These are phyloP conservation scores for Melanostoma mellinum DNA, from an alignment of 2,888 invertebrate species.

Conservation along the genomic window DNA sequence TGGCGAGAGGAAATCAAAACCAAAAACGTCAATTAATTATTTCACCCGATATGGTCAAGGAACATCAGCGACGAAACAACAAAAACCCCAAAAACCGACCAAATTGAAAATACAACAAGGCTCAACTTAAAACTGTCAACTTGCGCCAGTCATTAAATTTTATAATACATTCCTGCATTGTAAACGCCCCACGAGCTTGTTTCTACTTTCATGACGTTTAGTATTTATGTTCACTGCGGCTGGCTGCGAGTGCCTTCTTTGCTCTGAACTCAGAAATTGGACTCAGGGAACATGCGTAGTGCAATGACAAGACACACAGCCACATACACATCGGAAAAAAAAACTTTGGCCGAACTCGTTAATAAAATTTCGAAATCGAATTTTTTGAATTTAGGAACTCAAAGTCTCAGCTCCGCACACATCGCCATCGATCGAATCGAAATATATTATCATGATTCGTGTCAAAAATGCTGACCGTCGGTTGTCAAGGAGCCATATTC, in stretches of 20 bases:
- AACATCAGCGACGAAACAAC: conserved; percentile 32
- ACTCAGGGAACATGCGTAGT: conserved; percentile 22
- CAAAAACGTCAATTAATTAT: conserved; percentile 71
- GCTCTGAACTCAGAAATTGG: conserved; percentile 33
- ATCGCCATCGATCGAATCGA: conserved; percentile 3
- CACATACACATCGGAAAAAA: conserved; percentile 13
- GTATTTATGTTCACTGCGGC: conserved; percentile 58
- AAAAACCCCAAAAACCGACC: conserved; percentile 14
- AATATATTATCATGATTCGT: conserved; percentile 48
- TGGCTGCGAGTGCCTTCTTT: conserved; percentile 13
- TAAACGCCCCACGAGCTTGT: conserved; percentile 50
- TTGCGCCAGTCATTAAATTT: conserved; percentile 70
- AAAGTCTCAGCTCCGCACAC: conserved; percentile 1
- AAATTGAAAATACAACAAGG: conserved; percentile 25
- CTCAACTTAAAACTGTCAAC: conserved; percentile 69
- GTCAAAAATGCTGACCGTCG: conserved; percentile 55
- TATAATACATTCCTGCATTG: conserved; percentile 67
- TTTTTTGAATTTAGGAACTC: conserved; percentile 37
- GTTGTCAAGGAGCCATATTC: conserved; percentile 39
- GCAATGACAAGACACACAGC: conserved; percentile 18
- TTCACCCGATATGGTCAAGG: conserved; percentile 64
- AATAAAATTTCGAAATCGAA: conserved; percentile 62
- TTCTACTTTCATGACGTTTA: conserved; percentile 53
- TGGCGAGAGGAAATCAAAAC: conserved; percentile 63
- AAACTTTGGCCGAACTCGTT: conserved; percentile 52